phyloP scores from a whole-genome alignment of 2,888 invertebrate species.

The Amphipyra berbera region DNA sequence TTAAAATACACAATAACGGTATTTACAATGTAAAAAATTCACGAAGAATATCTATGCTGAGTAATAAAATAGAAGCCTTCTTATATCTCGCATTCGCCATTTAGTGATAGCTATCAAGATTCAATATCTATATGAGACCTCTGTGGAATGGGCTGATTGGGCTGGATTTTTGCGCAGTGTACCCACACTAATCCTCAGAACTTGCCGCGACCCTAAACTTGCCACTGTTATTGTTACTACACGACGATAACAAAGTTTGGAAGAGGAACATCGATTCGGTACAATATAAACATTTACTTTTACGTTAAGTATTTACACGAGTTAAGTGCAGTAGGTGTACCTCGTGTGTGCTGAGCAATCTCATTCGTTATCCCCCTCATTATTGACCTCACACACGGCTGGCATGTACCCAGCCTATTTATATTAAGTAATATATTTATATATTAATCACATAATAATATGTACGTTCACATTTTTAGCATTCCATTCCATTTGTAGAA shows the following conservation, averaged over 20 bases:
- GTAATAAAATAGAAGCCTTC: neutral
- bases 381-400: conserved; percentile 35
- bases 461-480: conserved; percentile 10
- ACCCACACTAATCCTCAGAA: conserved; percentile 37
- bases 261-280: conserved; percentile 44
- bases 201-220: conserved; percentile 43
- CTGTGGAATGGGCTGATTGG: neutral
- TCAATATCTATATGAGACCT: neutral
- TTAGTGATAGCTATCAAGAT: neutral
- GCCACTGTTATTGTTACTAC: conserved; percentile 41
- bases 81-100: neutral
- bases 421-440: neutral
- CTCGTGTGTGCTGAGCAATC: conserved; percentile 43
- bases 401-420: neutral
- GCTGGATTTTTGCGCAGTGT: conserved; percentile 27
- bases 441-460: too few species aligned
- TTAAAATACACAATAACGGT: too few species aligned
- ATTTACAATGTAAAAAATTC: too few species aligned
- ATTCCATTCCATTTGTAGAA: conserved; percentile 34
- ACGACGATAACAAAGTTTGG: conserved; percentile 40
- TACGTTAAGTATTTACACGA: conserved; percentile 30
- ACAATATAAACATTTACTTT: conserved; percentile 50
- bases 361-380: conserved; percentile 28
- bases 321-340: conserved; percentile 24
- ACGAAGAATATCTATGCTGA: too few species aligned